Evolutionary conservation across 2,888 invertebrate species (phyloP).

Genomic region (Acanthosepion pharaonis): DNA sequence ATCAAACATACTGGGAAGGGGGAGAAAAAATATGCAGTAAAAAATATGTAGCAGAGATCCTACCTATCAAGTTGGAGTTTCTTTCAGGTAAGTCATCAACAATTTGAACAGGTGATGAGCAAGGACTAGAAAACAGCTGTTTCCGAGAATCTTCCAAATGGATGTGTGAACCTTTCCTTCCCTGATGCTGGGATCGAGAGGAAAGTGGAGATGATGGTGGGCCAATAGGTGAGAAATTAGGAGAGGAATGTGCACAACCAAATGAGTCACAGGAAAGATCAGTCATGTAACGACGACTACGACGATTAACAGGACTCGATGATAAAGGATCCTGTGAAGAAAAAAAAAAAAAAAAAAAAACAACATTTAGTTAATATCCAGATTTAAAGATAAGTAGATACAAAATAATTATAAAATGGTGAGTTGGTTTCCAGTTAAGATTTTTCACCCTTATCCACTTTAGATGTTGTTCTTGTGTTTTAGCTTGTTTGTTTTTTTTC

Average conservation of each 20-base stretch:
- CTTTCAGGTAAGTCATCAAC: background rate
- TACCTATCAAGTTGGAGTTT: background rate
- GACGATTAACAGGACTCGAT: conserved; percentile 44
- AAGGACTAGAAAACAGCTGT: conserved; percentile 16
- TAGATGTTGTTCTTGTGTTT: too few species aligned
- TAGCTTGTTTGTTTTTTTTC: too few species aligned
- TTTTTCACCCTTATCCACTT: too few species aligned
- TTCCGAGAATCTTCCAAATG: conserved; percentile 39
- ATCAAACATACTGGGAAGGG: too few species aligned
- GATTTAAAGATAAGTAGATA: too few species aligned
- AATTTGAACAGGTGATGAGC: background rate
- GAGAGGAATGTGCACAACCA: background rate
- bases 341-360: background rate
- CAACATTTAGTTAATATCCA: background rate
- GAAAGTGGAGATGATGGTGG: conserved; percentile 35
- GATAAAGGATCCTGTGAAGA: conserved; percentile 24
- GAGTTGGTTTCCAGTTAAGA: too few species aligned
- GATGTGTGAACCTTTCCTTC: background rate
- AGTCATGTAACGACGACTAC: conserved; percentile 24
- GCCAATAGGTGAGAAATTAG: background rate
- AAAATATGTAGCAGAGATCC: background rate
- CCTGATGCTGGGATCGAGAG: background rate
- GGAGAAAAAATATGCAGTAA: background rate
- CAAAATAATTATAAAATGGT: too few species aligned
- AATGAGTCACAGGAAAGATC: background rate